Evolutionary conservation across 2,888 invertebrate genomes (phyloP).

Genomic region (Hydriomena furcata): DNA sequence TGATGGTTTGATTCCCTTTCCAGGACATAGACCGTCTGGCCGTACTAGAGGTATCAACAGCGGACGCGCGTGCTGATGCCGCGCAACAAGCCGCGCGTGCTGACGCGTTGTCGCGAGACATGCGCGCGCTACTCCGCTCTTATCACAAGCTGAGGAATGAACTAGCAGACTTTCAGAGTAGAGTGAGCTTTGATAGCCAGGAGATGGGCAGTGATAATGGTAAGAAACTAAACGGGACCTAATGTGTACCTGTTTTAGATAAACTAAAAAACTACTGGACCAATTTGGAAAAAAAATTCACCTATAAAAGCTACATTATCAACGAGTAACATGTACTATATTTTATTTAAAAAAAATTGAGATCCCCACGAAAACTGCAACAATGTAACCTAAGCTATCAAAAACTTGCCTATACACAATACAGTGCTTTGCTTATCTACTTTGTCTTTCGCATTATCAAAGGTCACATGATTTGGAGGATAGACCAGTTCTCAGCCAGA

Average conservation of each 20-base stretch:
- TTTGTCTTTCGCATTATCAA: too few relatives aligned
- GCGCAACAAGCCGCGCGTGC: slow-evolving; percentile 57
- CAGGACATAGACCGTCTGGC: slow-evolving; percentile 70
- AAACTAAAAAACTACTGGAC: too few relatives aligned
- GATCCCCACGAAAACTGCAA: too few relatives aligned
- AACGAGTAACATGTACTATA: too few relatives aligned
- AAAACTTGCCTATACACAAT: too few relatives aligned
- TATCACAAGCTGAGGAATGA: slow-evolving; percentile 71
- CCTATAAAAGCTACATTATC: too few relatives aligned
- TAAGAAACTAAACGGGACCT: slow-evolving; percentile 29
- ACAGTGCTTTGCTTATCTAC: too few relatives aligned
- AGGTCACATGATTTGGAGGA: slow-evolving; percentile 88
- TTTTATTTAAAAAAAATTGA: too few relatives aligned
- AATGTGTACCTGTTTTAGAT: too few relatives aligned
- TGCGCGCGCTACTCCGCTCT: slow-evolving; percentile 72
- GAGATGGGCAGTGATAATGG: slow-evolving; percentile 69
- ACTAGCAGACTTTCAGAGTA: slow-evolving; percentile 70
- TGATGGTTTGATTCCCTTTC: too few relatives aligned
- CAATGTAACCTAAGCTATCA: too few relatives aligned
- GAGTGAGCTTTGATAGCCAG: slow-evolving; percentile 58
- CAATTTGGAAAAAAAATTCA: too few relatives aligned
- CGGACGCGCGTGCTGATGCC: slow-evolving; percentile 73
- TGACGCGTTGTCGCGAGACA: slow-evolving; percentile 62
- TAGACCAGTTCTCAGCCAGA: slow-evolving; percentile 85
- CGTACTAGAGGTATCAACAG: slow-evolving; percentile 78